A percentile compares a stretch with the other conserved stretches of the same genome.
Evolutionary conservation across 1,140 invertebrate species (phyloP).

Genomic region (Eriosoma lanigerum): DNA sequence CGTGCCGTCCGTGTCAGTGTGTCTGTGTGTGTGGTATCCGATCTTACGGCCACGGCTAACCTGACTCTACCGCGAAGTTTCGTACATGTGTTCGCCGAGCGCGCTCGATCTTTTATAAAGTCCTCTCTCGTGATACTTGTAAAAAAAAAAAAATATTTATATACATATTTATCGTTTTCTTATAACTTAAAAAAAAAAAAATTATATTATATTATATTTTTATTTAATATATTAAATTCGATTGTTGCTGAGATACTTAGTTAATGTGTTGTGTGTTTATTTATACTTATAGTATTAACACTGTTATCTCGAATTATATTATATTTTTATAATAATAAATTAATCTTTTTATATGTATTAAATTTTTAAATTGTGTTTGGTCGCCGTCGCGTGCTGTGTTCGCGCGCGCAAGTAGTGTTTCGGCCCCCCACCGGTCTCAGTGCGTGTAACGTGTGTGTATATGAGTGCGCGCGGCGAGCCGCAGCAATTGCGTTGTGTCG

Average conservation of each 20-base stretch:
- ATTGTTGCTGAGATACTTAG: too few species aligned
- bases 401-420: conserved; percentile 32
- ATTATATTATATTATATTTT: too few species aligned
- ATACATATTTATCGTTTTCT: too few species aligned
- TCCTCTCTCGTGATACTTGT: conserved; percentile 8
- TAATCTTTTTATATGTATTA: too few species aligned
- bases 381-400: conserved; percentile 7
- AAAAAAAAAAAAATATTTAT: conserved; percentile 24
- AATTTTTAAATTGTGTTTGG: conserved; percentile 8
- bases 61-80: conserved; percentile 37
- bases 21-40: conserved; percentile 44
- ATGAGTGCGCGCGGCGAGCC: conserved; percentile 27
- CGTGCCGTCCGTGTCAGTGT: conserved; percentile 52
- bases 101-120: background rate
- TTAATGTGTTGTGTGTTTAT: too few species aligned
- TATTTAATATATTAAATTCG: too few species aligned
- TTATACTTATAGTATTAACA: too few species aligned
- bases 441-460: conserved; percentile 21
- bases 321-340: too few species aligned
- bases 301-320: too few species aligned
- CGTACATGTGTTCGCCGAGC: conserved; percentile 41
- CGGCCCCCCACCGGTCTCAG: conserved; percentile 27
- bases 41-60: conserved; percentile 27
- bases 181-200: too few species aligned
- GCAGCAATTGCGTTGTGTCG: conserved; percentile 48